Conservation (phyloP, 2,888 invertebrate species). For the Antitype chi region DNA sequence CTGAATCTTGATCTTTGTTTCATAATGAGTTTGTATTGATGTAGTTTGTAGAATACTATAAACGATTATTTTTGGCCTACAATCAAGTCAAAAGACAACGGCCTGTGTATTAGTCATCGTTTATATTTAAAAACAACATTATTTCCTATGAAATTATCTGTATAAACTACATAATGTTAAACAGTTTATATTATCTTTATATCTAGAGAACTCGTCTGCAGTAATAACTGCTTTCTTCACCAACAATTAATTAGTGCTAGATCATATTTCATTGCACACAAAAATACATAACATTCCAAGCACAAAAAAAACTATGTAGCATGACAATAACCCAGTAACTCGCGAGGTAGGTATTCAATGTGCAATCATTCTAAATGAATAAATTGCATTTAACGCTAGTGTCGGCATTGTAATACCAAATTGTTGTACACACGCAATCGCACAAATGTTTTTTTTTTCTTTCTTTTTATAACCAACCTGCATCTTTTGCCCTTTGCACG, state of each 20-base stretch:
- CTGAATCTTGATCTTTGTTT: background rate
- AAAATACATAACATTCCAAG: constrained; percentile 44
- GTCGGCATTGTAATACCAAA: constrained; percentile 64
- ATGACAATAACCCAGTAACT: constrained; percentile 66
- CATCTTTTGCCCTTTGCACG: constrained; percentile 97
- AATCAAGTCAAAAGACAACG: constrained; percentile 2
- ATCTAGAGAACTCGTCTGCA: constrained; percentile 7
- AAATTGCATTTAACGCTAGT: constrained; percentile 71
- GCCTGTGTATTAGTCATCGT: constrained; percentile 40
- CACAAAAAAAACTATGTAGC: constrained; percentile 49
- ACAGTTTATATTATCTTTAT: constrained; percentile 20
- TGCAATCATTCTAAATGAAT: constrained; percentile 72
- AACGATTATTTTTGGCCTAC: constrained; percentile 9
- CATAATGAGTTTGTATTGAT: background rate
- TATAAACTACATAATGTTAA: background rate
- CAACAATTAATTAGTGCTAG: constrained; percentile 42
- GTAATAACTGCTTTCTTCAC: constrained; percentile 45
- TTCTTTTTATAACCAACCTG: constrained; percentile 90
- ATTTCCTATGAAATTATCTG: constrained; percentile 1
- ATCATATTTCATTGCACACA: constrained; percentile 60
- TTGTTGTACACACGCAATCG: constrained; percentile 72
- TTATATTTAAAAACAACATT: constrained; percentile 47
- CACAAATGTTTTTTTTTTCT: constrained; percentile 60
- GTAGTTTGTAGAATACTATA: background rate
- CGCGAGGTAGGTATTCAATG: constrained; percentile 67